Evolutionary conservation across 1,140 invertebrate species (phyloP), one percentile per base, ranked within the genome.

Genomic region (Coptotermes formosanus): DNA sequence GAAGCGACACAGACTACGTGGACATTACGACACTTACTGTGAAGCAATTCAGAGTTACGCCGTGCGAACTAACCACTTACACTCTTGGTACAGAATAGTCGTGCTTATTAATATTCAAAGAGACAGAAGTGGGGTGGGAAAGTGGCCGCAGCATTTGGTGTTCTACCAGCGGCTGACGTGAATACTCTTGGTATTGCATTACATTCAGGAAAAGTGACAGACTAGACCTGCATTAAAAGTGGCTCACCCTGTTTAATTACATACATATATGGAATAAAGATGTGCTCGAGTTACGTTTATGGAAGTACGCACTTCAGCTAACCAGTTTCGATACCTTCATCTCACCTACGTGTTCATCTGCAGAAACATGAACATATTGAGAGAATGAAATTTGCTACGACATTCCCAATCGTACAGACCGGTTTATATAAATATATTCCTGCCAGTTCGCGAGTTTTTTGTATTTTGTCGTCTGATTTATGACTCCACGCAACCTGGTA

Each of bases 41-140:
- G 64, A 75, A 75, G 64, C 14, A 75, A 75, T 75, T 30, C 25
- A 75, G 2, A 30, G 14, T 75, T 75, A 30, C 2, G n/a, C 8
- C 64, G 64, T 75, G 64, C 3, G 25, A 75, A 75, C 25, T 75
- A 75, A 75, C 64, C 64, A 75, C n/a, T 75, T 75, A 75, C 25
- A 59, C 55, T 59, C 6, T 30, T 30, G 64, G 9, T 64, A 19
- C 59, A 16, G 59, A 23, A 19, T 3, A 75, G n/a, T 75, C 64
- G 64, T 75, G 64, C 25, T 75, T 75, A 75, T 75, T 75, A 30
- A 75, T 75, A 30, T 75, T 75, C 64, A 75, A 75, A 12, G n/a
- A 30, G n/a, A 75, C 14, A 30, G 7, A 30, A 8, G 25, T 14
- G 25, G 64, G 14, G 6, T 30, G 25, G n/a, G 64, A 75, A 75